A percentile compares a stretch with the other conserved stretches of the same genome.
Evolutionary conservation across 2,888 invertebrate genomes (phyloP).

Genomic region (Andrena dorsata): DNA sequence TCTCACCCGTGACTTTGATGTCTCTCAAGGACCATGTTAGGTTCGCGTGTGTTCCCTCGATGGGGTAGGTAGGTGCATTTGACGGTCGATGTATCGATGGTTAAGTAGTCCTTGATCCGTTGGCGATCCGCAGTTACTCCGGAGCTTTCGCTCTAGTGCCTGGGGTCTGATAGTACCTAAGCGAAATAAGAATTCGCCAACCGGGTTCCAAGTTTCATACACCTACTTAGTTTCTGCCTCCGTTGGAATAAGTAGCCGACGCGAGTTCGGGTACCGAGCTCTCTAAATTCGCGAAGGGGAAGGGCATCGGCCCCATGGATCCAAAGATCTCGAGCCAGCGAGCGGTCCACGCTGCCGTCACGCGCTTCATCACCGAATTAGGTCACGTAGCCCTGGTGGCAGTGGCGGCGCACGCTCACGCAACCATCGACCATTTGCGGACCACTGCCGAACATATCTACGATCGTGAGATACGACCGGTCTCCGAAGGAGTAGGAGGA

Average conservation of each 20-base stretch:
- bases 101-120: not conserved
- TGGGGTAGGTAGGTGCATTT: too few species aligned
- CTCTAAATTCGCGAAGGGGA: not conserved
- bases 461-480: slow-evolving; percentile 79
- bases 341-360: slow-evolving; percentile 58
- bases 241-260: too few species aligned
- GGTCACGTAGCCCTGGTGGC: slow-evolving; percentile 75
- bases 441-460: slow-evolving; percentile 69
- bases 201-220: too few species aligned
- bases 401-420: slow-evolving; percentile 56
- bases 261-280: not conserved
- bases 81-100: not conserved
- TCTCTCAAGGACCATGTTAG: not conserved
- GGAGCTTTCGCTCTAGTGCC: too few species aligned
- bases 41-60: too few species aligned
- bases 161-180: too few species aligned
- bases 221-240: too few species aligned
- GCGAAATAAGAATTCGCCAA: too few species aligned
- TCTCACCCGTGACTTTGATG: slow-evolving; percentile 10
- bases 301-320: slow-evolving; percentile 4
- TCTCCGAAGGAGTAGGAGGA: slow-evolving; percentile 70
- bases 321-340: slow-evolving; percentile 1
- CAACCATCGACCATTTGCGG: slow-evolving; percentile 63
- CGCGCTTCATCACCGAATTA: slow-evolving; percentile 76
- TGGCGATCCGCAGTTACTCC: not conserved